These are phyloP conservation scores for Oeneis ivallda DNA, from an alignment of 2,888 invertebrate species.

Conservation along the genomic window DNA sequence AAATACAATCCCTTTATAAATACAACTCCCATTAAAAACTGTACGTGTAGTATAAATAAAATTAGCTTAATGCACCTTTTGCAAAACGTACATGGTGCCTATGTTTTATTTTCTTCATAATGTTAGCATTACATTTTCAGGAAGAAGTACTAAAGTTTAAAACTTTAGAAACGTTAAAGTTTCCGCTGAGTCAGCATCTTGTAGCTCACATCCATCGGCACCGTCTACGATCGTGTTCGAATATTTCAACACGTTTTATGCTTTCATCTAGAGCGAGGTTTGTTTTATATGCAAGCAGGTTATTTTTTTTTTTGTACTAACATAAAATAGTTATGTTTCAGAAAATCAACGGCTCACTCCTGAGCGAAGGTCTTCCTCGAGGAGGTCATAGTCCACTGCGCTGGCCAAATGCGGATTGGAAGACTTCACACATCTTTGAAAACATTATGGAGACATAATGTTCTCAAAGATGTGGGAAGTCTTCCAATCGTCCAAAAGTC, in stretches of 20 bases:
- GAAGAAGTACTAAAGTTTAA: conserved; percentile 11
- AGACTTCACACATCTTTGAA: too few species aligned
- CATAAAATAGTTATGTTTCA: neutral
- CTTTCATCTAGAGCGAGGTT: neutral
- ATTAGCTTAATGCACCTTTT: neutral
- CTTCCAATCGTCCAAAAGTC: too few species aligned
- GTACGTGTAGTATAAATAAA: too few species aligned
- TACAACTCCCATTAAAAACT: too few species aligned
- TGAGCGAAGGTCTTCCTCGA: too few species aligned
- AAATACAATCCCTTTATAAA: too few species aligned
- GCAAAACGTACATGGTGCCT: neutral
- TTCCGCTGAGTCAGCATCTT: conserved; percentile 4
- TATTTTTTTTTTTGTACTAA: neutral
- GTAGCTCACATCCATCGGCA: conserved; percentile 6
- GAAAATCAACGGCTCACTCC: neutral
- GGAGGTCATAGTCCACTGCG: too few species aligned
- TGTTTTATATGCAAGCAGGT: neutral
- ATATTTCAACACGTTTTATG: conserved; percentile 10
- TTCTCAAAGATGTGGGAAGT: too few species aligned
- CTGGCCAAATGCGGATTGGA: too few species aligned
- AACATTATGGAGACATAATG: too few species aligned
- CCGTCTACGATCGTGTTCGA: neutral
- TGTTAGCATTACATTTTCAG: neutral
- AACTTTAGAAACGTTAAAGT: conserved; percentile 6
- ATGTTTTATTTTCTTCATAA: neutral